Evolutionary conservation across 2,797 vertebrate species (phyloP), one percentile per base, ranked within the genome.

Genomic region (Argentina silus): DNA sequence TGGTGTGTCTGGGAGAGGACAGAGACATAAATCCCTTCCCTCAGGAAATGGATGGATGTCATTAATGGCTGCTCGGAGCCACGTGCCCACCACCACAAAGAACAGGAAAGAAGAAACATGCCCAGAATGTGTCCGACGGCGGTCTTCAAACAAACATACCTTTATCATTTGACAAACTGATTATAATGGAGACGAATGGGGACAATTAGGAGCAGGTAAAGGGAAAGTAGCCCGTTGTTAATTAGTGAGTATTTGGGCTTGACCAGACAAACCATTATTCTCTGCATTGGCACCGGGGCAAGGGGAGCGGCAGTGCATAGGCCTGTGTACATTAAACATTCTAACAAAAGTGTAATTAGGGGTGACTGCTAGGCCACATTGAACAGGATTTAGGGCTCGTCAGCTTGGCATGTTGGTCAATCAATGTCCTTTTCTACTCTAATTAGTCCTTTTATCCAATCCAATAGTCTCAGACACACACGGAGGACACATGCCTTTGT

Each of bases 11-110:
- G 76, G 62, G 59, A 83, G 83, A 48, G 89, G 83, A 77, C 66
- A 76, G 78, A 61, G 36, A 78, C 80, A 88, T 84, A 88, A 89
- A 89, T 86, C 72, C 78, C 78, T 76, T 65, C 80, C 65, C 73
- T 17, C 75, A 80, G 74, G 83, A 88, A 92, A 90, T 80, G 79
- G 90, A 91, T 88, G 88, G 81, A 82, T 78, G 79, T 81, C 87
- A 87, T 92, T 91, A 90, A 87, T 70, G 79, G 82, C 77, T 78
- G 77, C 72, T 62, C 74, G 79, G 82, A 86, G 78, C 72, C 80
- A 81, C 83, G 85, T 76, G 76, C 70, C 86, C 81, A 36, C 48
- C 47, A 10, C 61, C 62, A 75, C 71, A 62, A 57, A 53, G 51
- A 67, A 55, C 27, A 53, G 75, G 45, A 72, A 62, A 77, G 36